phyloP scores from a whole-genome alignment of 2,113 vertebrate species.

The Prionailurus viverrinus region DNA sequence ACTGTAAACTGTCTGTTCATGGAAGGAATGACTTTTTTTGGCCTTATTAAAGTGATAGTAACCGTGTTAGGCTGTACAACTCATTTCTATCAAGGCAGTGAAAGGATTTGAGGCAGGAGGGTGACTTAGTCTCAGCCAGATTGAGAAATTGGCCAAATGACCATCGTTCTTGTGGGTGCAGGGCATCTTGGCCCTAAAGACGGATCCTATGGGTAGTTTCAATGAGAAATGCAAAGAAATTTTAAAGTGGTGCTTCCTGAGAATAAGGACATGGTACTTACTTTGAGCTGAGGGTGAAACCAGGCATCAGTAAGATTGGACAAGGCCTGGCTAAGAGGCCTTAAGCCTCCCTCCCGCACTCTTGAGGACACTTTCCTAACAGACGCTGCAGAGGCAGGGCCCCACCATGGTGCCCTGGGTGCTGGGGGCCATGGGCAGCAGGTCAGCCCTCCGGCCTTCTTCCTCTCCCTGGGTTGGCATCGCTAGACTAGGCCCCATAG shows the following conservation, averaged over 20 bases:
- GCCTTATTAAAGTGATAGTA: not conserved
- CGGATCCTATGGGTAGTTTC: not conserved
- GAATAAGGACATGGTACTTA: not conserved
- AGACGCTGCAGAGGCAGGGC: not conserved
- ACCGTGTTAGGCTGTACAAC: not conserved
- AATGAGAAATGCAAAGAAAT: not conserved
- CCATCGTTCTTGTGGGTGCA: not conserved
- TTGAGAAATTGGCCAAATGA: not conserved
- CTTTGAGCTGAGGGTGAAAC: not conserved
- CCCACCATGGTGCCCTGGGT: fast-evolving
- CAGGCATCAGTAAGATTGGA: not conserved
- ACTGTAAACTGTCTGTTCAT: not conserved
- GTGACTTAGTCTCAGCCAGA: not conserved
- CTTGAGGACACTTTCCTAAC: not conserved
- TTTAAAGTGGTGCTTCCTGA: not conserved
- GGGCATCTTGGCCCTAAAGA: not conserved
- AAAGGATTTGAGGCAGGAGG: not conserved
- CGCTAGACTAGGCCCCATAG: not conserved
- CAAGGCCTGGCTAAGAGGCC: not conserved
- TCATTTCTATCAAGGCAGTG: not conserved
- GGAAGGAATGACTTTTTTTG: not conserved
- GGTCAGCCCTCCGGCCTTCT: not conserved
- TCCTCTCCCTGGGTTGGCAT: not conserved
- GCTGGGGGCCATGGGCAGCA: fast-evolving
- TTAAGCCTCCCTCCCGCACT: fast-evolving